These are phyloP conservation scores for Teinopalpus imperialis DNA, from an alignment of 2,888 invertebrate genomes.

Conservation along the genomic window DNA sequence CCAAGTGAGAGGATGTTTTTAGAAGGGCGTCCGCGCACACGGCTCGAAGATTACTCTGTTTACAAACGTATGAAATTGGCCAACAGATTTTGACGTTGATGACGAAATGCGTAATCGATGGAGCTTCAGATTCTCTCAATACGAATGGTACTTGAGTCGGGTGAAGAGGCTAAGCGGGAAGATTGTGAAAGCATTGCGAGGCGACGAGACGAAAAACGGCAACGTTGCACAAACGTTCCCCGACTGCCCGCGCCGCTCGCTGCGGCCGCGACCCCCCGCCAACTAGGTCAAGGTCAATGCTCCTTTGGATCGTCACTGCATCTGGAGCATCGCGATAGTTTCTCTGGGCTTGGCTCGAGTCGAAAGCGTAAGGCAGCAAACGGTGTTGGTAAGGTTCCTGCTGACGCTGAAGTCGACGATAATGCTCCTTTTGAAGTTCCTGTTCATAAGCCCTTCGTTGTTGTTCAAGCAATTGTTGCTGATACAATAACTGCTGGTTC, in stretches of 20 bases:
- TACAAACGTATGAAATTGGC: constrained; percentile 29
- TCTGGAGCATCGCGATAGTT: constrained; percentile 35
- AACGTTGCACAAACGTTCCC: constrained; percentile 44
- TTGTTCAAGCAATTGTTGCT: constrained; percentile 42
- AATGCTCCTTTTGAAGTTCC: constrained; percentile 38
- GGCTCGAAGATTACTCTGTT: constrained; percentile 15
- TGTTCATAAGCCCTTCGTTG: constrained; percentile 37
- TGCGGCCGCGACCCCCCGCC: constrained; percentile 40
- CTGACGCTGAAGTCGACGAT: constrained; percentile 39
- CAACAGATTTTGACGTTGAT: constrained; percentile 25
- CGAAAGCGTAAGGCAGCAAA: constrained; percentile 41
- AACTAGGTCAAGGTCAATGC: constrained; percentile 73
- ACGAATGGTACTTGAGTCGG: constrained; percentile 14
- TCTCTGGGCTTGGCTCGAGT: constrained; percentile 37
- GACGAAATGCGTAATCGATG: constrained; percentile 16
- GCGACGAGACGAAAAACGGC: constrained; percentile 28
- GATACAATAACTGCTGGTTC: constrained; percentile 39
- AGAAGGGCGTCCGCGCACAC: constrained; percentile 24
- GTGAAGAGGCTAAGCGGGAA: constrained; percentile 34
- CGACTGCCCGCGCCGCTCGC: constrained; percentile 40
- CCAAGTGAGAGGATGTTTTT: constrained; percentile 24
- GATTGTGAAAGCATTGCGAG: constrained; percentile 32
- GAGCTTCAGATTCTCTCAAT: constrained; percentile 21
- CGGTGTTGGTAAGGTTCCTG: constrained; percentile 47
- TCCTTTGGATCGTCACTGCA: constrained; percentile 38